These are phyloP conservation scores for Phengaris alcon DNA, from an alignment of 2,888 invertebrate species.

Conservation along the genomic window DNA sequence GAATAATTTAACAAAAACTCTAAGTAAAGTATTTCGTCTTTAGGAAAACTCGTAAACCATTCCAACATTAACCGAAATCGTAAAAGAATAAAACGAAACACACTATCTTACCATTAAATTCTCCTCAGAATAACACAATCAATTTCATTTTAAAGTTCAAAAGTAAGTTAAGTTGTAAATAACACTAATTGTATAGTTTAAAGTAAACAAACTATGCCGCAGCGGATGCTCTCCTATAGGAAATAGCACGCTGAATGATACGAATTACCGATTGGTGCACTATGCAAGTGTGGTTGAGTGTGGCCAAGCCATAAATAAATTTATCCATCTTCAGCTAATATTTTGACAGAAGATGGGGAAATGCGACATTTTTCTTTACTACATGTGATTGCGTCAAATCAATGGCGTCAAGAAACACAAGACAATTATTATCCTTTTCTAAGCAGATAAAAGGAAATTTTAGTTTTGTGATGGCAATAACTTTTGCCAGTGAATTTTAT, in stretches of 20 bases:
- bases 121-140: conserved; percentile 8
- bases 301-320: conserved; percentile 11
- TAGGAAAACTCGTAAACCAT: conserved; percentile 28
- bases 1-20: conserved; percentile 21
- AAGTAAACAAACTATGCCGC: conserved; percentile 2
- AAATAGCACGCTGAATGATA: conserved; percentile 24
- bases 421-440: too few species aligned
- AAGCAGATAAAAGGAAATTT: too few species aligned
- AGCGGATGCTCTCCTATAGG: not conserved
- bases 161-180: conserved; percentile 12
- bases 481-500: too few species aligned
- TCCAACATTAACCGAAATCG: conserved; percentile 17
- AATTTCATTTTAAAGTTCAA: conserved; percentile 15
- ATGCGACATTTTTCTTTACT: conserved; percentile 1
- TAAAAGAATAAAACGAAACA: conserved; percentile 8
- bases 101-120: conserved; percentile 13
- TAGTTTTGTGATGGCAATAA: too few species aligned
- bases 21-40: conserved; percentile 25
- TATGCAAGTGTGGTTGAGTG: conserved; percentile 7
- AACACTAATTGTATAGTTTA: conserved; percentile 4
- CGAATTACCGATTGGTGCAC: conserved; percentile 27
- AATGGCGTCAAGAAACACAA: too few species aligned
- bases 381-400: not conserved
- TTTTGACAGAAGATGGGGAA: conserved; percentile 2
- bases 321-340: not conserved